Conservation (phyloP, 2,888 invertebrate genomes). For the Orthonevra nobilis region DNA sequence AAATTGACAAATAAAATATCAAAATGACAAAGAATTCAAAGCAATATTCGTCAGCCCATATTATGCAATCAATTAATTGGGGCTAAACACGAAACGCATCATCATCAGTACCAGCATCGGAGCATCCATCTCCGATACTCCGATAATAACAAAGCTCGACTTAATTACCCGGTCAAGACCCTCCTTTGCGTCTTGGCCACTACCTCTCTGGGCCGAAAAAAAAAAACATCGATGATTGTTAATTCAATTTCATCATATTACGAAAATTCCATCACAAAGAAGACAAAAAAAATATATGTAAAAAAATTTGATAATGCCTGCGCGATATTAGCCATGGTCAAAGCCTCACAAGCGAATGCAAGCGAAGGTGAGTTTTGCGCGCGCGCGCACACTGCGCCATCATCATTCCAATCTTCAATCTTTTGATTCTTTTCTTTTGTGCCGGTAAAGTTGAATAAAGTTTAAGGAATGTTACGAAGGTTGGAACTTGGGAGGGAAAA, state of each 20-base stretch:
- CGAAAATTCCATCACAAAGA: conserved; percentile 37
- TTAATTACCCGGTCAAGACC: conserved; percentile 51
- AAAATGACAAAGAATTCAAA: not conserved
- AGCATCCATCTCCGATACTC: conserved; percentile 19
- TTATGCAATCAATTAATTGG: conserved; percentile 56
- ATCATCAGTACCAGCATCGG: not conserved
- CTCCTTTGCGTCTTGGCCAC: not conserved
- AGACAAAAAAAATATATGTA: conserved; percentile 12
- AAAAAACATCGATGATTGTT: conserved; percentile 28
- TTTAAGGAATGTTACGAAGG: conserved; percentile 57
- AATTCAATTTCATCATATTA: conserved; percentile 65
- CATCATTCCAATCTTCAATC: not conserved
- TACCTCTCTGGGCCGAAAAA: conserved; percentile 6
- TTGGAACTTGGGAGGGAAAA: conserved; percentile 57
- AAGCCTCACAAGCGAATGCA: conserved; percentile 66
- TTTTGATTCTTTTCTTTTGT: conserved; percentile 27
- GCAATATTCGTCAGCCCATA: not conserved
- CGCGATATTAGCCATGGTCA: conserved; percentile 61
- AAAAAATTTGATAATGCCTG: conserved; percentile 43
- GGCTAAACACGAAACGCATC: conserved; percentile 28
- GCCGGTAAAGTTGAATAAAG: conserved; percentile 40
- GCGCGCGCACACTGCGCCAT: conserved; percentile 13
- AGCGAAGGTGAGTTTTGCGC: conserved; percentile 46
- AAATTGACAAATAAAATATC: conserved; percentile 10
- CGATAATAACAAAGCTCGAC: conserved; percentile 20